phyloP scores from a whole-genome alignment of 2,113 vertebrate species.

The Sterrhoptilus dennistouni region DNA sequence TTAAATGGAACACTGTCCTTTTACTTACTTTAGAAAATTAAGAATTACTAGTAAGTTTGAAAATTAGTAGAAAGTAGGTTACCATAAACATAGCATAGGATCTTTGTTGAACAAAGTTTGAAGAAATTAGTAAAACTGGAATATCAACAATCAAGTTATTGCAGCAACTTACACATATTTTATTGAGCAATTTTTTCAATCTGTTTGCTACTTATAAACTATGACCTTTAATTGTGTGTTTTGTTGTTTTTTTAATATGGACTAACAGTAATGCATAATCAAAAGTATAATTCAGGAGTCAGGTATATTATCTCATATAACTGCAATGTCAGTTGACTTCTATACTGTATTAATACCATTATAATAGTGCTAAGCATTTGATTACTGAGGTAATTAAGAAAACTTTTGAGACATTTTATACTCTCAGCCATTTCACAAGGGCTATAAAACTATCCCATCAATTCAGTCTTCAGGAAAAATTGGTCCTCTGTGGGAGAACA shows the following conservation, averaged over 20 bases:
- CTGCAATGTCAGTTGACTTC: neutral
- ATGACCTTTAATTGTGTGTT: neutral
- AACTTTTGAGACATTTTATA: slow-evolving; percentile 19
- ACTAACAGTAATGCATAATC: neutral
- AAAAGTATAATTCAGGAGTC: neutral
- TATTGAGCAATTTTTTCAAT: neutral
- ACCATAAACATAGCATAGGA: neutral
- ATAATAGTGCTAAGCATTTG: slow-evolving; percentile 1
- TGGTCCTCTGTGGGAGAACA: slow-evolving; percentile 26
- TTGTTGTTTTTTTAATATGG: neutral
- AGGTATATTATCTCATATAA: neutral
- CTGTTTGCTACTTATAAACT: neutral
- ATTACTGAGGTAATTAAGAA: slow-evolving; percentile 47
- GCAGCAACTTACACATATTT: neutral
- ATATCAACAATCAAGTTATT: neutral
- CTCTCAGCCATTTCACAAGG: slow-evolving; percentile 8
- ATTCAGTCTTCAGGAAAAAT: slow-evolving; percentile 34
- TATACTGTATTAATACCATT: neutral
- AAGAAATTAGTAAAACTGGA: neutral
- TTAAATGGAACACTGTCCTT: neutral
- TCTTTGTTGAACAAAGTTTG: neutral
- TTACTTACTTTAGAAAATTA: neutral
- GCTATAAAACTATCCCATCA: slow-evolving; percentile 28
- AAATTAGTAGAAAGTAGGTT: neutral
- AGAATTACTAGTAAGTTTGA: neutral